A percentile compares a stretch with the other conserved stretches of the same genome.
phyloP scores from a whole-genome alignment of 2,797 vertebrate genomes.

The Sebastes minor region DNA sequence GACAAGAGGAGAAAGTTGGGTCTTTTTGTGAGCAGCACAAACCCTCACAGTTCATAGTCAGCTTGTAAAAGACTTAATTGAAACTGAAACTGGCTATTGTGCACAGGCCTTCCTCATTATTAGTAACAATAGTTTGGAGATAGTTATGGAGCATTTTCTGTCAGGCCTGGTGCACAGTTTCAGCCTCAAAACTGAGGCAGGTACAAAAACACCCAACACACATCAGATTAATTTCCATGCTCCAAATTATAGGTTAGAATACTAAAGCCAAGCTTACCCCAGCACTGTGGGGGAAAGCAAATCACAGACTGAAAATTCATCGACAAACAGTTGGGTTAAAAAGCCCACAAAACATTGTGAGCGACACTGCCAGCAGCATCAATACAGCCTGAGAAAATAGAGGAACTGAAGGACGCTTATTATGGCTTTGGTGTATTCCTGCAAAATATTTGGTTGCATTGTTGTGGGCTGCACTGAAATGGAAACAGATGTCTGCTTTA shows the following conservation, averaged over 20 bases:
- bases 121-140: slow-evolving; percentile 37
- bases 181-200: slow-evolving; percentile 41
- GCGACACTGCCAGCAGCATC: slow-evolving; percentile 76
- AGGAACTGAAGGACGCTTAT: slow-evolving; percentile 12
- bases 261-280: slow-evolving; percentile 28
- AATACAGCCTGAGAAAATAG: slow-evolving; percentile 49
- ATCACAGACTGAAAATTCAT: slow-evolving; percentile 22
- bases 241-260: slow-evolving; percentile 38
- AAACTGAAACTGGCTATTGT: slow-evolving; percentile 67
- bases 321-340: slow-evolving; percentile 33
- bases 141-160: slow-evolving; percentile 20
- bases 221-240: slow-evolving; percentile 63
- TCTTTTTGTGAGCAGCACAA: slow-evolving; percentile 51
- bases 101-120: slow-evolving; percentile 32
- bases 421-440: slow-evolving; percentile 27
- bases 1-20: slow-evolving; percentile 66
- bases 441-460: neutral
- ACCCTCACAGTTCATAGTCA: slow-evolving; percentile 56
- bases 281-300: neutral
- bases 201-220: slow-evolving; percentile 50
- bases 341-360: slow-evolving; percentile 35
- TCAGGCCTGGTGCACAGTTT: slow-evolving; percentile 40
- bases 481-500: neutral
- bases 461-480: neutral
- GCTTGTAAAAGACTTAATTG: slow-evolving; percentile 59